phyloP scores from a whole-genome alignment of 2,797 vertebrate genomes.

The Valencia hispanica region DNA sequence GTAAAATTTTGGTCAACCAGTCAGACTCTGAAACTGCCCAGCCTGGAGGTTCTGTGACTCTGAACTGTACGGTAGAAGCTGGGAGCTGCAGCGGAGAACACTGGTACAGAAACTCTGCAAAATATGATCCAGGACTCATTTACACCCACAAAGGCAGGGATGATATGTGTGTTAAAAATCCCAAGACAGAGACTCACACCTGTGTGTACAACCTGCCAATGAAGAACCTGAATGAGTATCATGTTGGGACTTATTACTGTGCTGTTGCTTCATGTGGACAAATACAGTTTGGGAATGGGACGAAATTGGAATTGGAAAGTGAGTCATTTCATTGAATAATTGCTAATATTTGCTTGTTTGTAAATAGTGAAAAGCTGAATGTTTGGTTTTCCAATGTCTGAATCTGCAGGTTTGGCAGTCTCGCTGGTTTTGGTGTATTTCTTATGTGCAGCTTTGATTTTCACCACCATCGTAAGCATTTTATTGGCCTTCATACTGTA shows the following conservation, averaged over 20 bases:
- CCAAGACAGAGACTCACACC: neutral
- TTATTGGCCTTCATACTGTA: slow-evolving; percentile 18
- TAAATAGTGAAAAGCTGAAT: neutral
- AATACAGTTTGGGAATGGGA: neutral
- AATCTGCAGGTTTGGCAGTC: neutral
- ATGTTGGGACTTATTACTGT: neutral
- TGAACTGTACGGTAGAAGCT: slow-evolving; percentile 50
- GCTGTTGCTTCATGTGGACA: neutral
- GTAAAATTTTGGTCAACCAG: neutral
- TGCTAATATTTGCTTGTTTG: neutral
- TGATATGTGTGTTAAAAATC: neutral
- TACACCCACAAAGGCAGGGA: neutral
- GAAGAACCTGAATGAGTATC: neutral
- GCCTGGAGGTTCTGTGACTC: slow-evolving; percentile 25
- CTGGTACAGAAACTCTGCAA: slow-evolving; percentile 52
- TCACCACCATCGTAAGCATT: slow-evolving; percentile 14
- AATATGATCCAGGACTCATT: neutral
- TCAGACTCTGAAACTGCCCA: neutral
- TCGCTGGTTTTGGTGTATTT: neutral
- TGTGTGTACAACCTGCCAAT: neutral
- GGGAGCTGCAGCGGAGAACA: slow-evolving; percentile 41
- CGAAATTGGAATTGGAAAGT: neutral
- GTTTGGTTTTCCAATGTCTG: neutral
- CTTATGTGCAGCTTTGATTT: slow-evolving; percentile 22
- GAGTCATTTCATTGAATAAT: neutral